Evolutionary conservation across 2,113 vertebrate genomes (phyloP).

Genomic region (Mirounga angustirostris): DNA sequence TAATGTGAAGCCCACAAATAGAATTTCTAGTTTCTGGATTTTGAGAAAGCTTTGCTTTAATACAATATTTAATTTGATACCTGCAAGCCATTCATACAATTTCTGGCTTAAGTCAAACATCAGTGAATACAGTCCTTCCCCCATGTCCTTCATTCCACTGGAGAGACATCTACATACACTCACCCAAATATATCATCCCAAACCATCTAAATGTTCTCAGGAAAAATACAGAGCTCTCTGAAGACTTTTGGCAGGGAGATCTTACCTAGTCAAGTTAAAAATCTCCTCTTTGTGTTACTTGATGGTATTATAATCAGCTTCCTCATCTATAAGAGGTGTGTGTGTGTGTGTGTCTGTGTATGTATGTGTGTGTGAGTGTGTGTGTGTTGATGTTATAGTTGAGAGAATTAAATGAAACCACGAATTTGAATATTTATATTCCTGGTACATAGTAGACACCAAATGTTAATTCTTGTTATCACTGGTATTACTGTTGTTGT

Average conservation of each 20-base stretch:
- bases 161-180: not conserved
- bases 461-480: not conserved
- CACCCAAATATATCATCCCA: not conserved
- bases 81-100: not conserved
- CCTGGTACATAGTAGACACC: not conserved
- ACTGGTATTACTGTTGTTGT: not conserved
- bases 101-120: not conserved
- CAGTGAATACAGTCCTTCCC: not conserved
- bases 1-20: not conserved
- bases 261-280: not conserved
- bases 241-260: not conserved
- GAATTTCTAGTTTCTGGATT: not conserved
- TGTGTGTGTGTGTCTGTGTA: not conserved
- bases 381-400: not conserved
- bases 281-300: not conserved
- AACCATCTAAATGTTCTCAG: not conserved
- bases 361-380: not conserved
- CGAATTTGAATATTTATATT: not conserved
- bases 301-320: not conserved
- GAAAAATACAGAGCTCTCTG: not conserved
- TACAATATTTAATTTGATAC: not conserved
- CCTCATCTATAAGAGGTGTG: not conserved
- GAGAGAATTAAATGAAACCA: not conserved
- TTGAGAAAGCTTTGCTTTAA: slow-evolving; percentile 21
- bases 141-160: not conserved